phyloP scores from a whole-genome alignment of 2,113 vertebrate genomes.

The Panthera uncia region DNA sequence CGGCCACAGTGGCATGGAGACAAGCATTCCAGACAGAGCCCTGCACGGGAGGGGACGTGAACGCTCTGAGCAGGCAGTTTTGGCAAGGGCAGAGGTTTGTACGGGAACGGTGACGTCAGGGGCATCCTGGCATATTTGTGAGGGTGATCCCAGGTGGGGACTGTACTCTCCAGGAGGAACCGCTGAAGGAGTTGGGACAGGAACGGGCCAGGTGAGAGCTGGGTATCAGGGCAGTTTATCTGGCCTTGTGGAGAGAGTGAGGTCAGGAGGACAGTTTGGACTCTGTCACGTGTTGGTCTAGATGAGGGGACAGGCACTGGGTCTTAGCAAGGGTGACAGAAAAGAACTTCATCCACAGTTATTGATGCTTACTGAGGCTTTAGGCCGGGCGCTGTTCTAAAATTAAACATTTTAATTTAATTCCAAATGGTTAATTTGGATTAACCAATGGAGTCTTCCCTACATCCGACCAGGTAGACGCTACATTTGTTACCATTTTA shows the following conservation, averaged over 20 bases:
- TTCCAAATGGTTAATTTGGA: neutral
- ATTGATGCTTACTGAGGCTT: neutral
- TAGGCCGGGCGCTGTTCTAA: neutral
- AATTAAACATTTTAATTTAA: neutral
- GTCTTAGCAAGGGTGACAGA: neutral
- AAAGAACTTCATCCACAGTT: neutral
- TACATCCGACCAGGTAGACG: neutral
- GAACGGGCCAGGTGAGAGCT: neutral
- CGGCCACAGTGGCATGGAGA: neutral
- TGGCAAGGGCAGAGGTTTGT: neutral
- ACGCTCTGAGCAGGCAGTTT: neutral
- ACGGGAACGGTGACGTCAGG: neutral
- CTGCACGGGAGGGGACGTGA: neutral
- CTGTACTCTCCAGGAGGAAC: neutral
- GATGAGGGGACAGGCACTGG: neutral
- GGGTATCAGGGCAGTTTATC: neutral
- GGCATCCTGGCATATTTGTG: neutral
- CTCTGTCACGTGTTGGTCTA: fast-evolving
- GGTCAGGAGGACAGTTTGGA: neutral
- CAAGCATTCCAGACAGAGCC: neutral
- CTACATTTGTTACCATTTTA: neutral
- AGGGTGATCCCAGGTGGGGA: neutral
- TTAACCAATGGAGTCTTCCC: neutral
- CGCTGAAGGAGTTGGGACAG: neutral
- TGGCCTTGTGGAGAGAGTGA: neutral